Evolutionary conservation across 2,113 vertebrate species (phyloP).

Genomic region (Clarias macrocephalus): DNA sequence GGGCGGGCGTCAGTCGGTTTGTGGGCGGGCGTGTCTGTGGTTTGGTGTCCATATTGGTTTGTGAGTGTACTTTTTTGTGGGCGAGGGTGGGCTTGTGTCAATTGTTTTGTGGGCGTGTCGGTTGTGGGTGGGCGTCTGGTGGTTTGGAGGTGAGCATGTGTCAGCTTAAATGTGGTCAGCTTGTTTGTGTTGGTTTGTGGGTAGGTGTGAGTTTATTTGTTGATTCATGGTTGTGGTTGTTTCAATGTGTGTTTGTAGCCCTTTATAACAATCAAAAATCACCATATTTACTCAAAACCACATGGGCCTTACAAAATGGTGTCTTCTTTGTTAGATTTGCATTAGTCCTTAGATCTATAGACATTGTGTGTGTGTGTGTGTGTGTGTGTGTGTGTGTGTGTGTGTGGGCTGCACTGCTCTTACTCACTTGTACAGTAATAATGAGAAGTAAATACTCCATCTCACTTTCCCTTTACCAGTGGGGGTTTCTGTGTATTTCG

Average conservation of each 20-base stretch:
- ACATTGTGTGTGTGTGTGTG: conserved; percentile 11
- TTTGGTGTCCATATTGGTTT: neutral
- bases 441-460: conserved; percentile 28
- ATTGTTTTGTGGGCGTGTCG: neutral
- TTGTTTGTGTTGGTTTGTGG: no score
- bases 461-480: conserved; percentile 12
- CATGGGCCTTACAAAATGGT: neutral
- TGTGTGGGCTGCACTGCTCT: neutral
- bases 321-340: neutral
- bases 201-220: neutral
- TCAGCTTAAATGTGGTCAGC: neutral
- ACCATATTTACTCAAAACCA: neutral
- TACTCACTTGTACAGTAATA: neutral
- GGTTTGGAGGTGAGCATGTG: neutral
- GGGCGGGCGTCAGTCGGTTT: neutral
- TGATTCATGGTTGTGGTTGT: neutral
- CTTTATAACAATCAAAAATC: neutral
- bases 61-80: neutral
- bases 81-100: neutral
- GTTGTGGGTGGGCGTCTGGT: neutral
- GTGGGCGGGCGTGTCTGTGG: neutral
- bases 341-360: neutral
- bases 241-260: neutral
- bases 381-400: neutral
- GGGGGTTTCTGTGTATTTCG: neutral